phyloP scores from a whole-genome alignment of 2,888 invertebrate genomes.

The Rotaria socialis region DNA sequence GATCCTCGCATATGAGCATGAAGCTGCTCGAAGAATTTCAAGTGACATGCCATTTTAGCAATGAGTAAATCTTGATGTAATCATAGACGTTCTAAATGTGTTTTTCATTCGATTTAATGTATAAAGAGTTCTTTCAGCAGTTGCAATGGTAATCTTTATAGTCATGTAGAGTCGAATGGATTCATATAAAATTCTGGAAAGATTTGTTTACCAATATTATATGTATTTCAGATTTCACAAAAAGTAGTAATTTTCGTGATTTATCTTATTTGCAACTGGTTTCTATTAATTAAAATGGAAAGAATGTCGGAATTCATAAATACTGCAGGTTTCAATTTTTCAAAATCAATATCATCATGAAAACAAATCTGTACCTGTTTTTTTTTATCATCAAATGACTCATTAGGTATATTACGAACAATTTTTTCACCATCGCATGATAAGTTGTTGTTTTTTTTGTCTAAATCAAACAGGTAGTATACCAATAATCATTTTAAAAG shows the following conservation, averaged over 20 bases:
- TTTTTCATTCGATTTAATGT: background rate
- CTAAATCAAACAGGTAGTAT: too few relatives aligned
- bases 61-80: background rate
- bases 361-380: too few relatives aligned
- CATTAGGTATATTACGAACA: too few relatives aligned
- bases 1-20: too few relatives aligned
- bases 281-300: background rate
- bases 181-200: background rate
- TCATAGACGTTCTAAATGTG: background rate
- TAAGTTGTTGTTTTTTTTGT: too few relatives aligned
- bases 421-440: too few relatives aligned
- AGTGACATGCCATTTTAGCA: background rate
- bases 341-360: background rate
- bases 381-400: too few relatives aligned
- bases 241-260: background rate
- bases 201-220: background rate
- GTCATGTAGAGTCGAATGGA: background rate
- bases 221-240: background rate
- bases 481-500: too few relatives aligned
- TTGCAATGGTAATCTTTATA: background rate
- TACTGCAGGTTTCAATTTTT: background rate
- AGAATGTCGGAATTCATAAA: background rate
- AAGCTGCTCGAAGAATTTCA: too few relatives aligned
- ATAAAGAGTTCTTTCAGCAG: background rate
- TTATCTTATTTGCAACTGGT: background rate